phyloP scores from a whole-genome alignment of 2,888 invertebrate genomes.

The Aphodius sticticus region DNA sequence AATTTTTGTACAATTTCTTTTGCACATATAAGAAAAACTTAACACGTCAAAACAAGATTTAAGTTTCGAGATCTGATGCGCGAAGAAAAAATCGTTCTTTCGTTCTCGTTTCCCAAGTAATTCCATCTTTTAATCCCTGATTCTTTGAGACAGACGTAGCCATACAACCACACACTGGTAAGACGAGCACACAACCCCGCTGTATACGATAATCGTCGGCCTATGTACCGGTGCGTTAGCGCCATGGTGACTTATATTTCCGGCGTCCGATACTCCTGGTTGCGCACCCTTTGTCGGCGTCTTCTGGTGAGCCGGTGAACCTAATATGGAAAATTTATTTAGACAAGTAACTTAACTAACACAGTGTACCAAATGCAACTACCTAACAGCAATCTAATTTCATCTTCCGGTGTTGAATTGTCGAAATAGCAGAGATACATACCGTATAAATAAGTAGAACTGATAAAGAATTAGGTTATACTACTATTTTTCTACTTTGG shows the following conservation, averaged over 20 bases:
- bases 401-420: too few species aligned
- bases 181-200: neutral
- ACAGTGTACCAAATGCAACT: constrained; percentile 55
- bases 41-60: too few species aligned
- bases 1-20: too few species aligned
- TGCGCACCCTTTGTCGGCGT: constrained; percentile 59
- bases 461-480: too few species aligned
- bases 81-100: too few species aligned
- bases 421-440: too few species aligned
- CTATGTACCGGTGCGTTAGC: constrained; percentile 56
- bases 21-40: too few species aligned
- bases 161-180: neutral
- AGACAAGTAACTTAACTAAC: constrained; percentile 57
- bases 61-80: too few species aligned
- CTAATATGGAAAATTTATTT: constrained; percentile 60
- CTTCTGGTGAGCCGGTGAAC: constrained; percentile 60
- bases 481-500: too few species aligned
- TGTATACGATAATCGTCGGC: neutral
- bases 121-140: neutral
- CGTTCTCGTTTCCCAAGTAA: neutral
- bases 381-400: neutral
- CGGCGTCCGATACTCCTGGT: constrained; percentile 51
- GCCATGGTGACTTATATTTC: constrained; percentile 49
- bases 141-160: neutral
- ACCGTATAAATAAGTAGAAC: too few species aligned